Percentiles rank a stretch among this genome's conserved stretches.
phyloP scores from a whole-genome alignment of 2,888 invertebrate genomes.

The Ophraella communa region DNA sequence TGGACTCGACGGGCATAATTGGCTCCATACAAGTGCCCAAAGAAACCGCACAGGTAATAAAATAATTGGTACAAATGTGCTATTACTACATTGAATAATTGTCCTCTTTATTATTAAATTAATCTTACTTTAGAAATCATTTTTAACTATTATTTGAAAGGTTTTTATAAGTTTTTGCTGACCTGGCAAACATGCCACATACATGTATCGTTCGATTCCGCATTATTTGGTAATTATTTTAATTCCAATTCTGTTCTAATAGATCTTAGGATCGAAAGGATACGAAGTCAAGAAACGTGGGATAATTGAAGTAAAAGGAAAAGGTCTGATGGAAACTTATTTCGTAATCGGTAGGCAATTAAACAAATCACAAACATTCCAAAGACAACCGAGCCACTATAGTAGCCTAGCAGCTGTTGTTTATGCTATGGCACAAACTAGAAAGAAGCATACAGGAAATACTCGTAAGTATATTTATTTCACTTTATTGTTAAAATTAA shows the following conservation, averaged over 20 bases:
- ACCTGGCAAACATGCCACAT: too few species aligned
- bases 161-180: too few species aligned
- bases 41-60: conserved; percentile 79
- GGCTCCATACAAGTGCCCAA: conserved; percentile 90
- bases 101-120: too few species aligned
- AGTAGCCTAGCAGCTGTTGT: conserved; percentile 86
- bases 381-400: conserved; percentile 74
- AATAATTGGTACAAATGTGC: too few species aligned
- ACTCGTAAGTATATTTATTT: conserved; percentile 52
- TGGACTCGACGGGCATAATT: conserved; percentile 92
- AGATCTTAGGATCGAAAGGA: conserved; percentile 78
- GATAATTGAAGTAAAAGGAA: conserved; percentile 89
- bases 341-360: conserved; percentile 77
- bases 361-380: conserved; percentile 65
- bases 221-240: neutral
- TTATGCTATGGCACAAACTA: conserved; percentile 85
- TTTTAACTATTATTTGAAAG: too few species aligned
- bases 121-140: too few species aligned
- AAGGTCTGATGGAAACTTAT: conserved; percentile 95
- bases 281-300: conserved; percentile 82
- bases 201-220: too few species aligned
- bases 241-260: conserved; percentile 29
- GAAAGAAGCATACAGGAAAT: conserved; percentile 71
- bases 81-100: too few species aligned
- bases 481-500: too few species aligned